phyloP scores from a whole-genome alignment of 2,113 vertebrate genomes.

The Psettodes erumei region DNA sequence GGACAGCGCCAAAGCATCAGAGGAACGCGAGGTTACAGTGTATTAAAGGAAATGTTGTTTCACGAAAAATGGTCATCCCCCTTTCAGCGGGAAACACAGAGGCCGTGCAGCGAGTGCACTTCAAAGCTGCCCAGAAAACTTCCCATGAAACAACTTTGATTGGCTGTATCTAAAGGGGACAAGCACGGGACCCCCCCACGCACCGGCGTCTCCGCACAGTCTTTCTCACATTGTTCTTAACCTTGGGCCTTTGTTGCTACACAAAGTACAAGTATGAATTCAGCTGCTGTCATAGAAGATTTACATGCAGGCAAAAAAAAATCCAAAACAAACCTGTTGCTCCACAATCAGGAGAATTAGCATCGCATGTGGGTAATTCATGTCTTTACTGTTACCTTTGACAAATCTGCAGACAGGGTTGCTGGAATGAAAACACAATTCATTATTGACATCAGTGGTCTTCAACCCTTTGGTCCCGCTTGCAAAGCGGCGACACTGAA shows the following conservation, averaged over 20 bases:
- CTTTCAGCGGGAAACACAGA: conserved; percentile 67
- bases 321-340: conserved; percentile 19
- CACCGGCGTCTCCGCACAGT: conserved; percentile 18
- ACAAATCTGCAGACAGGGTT: neutral
- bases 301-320: conserved; percentile 14
- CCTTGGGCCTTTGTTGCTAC: conserved; percentile 38
- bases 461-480: conserved; percentile 47
- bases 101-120: conserved; percentile 49
- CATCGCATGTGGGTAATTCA: neutral
- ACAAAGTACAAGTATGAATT: conserved; percentile 32
- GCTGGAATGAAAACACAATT: conserved; percentile 20
- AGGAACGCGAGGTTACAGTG: conserved; percentile 71
- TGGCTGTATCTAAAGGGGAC: conserved; percentile 65
- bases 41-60: conserved; percentile 76
- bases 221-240: conserved; percentile 30
- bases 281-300: conserved; percentile 21
- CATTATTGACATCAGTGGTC: conserved; percentile 30
- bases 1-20: conserved; percentile 63
- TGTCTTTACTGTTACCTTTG: neutral
- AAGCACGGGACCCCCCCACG: conserved; percentile 47
- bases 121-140: conserved; percentile 71
- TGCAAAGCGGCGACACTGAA: conserved; percentile 36
- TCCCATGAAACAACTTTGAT: conserved; percentile 67
- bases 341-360: neutral
- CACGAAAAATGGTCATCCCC: conserved; percentile 67